These are phyloP conservation scores for Paralichthys olivaceus DNA, from an alignment of 2,113 vertebrate genomes.

Conservation along the genomic window DNA sequence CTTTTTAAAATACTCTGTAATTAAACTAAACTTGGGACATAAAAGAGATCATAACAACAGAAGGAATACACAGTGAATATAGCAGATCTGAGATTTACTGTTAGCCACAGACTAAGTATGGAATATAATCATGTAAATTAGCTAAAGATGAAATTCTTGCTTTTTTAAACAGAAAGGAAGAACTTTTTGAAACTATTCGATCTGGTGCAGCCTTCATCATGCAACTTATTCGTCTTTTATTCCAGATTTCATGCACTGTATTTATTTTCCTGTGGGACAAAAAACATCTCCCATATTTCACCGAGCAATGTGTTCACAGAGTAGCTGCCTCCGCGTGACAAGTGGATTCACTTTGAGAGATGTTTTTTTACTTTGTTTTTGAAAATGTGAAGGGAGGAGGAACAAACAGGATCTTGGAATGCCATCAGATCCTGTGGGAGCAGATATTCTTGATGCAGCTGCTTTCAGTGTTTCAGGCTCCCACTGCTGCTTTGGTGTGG, in stretches of 20 bases:
- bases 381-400: constrained; percentile 46
- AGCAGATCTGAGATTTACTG: not conserved
- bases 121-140: not conserved
- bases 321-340: not conserved
- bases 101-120: not conserved
- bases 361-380: constrained; percentile 51
- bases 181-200: not conserved
- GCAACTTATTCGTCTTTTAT: not conserved
- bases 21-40: not conserved
- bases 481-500: constrained; percentile 73
- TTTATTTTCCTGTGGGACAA: not conserved
- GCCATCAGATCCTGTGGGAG: constrained; percentile 56
- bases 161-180: not conserved
- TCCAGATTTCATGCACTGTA: not conserved
- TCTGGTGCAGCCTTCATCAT: not conserved
- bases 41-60: not conserved
- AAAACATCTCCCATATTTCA: constrained; percentile 5
- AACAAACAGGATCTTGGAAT: constrained; percentile 65
- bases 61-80: not conserved
- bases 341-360: constrained; percentile 37
- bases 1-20: not conserved
- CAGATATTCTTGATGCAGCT: constrained; percentile 48
- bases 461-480: constrained; percentile 54
- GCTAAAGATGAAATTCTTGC: not conserved
- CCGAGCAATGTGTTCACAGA: constrained; percentile 3